Percentiles rank a stretch among this genome's conserved stretches.
Evolutionary conservation across 37 sponge, comb jelly and placozoan species (phyloP).

Genomic region (Theonella swinhoei): DNA sequence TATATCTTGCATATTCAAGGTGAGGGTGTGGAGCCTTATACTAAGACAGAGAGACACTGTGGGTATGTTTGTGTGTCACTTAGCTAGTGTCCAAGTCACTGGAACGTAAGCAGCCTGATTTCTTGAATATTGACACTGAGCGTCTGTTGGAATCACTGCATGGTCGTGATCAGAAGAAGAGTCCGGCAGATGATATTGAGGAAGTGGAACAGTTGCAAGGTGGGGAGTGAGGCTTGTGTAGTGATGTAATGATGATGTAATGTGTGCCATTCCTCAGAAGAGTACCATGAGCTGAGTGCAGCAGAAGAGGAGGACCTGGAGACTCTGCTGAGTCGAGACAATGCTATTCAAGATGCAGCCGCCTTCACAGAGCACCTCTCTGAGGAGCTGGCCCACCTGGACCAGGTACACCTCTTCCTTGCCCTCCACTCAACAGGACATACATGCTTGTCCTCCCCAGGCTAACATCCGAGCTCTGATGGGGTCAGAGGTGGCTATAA

Average conservation of each 20-base stretch:
- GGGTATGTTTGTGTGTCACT: background rate
- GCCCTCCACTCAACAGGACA: background rate
- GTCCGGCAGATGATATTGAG: background rate
- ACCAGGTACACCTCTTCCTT: conserved; percentile 34
- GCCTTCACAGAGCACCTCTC: conserved; percentile 82
- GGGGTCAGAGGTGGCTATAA: conserved; percentile 82
- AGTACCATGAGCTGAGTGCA: conserved; percentile 86
- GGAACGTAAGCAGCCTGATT: conserved; percentile 49
- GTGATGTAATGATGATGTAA: background rate
- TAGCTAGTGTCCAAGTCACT: conserved; percentile 60
- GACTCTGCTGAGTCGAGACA: conserved; percentile 35
- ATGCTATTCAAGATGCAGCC: conserved; percentile 83
- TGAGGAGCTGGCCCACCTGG: conserved; percentile 79
- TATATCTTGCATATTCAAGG: conserved; percentile 70
- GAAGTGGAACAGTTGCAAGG: background rate
- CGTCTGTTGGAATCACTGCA: conserved; percentile 19
- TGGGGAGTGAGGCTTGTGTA: background rate
- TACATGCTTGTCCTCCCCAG: conserved; percentile 22
- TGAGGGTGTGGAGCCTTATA: background rate
- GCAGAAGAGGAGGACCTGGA: conserved; percentile 87
- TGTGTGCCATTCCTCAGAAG: conserved; percentile 55
- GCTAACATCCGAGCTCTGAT: conserved; percentile 83
- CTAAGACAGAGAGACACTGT: background rate
- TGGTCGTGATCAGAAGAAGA: conserved; percentile 16
- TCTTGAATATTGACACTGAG: conserved; percentile 71